A percentile compares a stretch with the other conserved stretches of the same genome.
Evolutionary conservation across 2,797 vertebrate species (phyloP).

Genomic region (Cygnus olor): DNA sequence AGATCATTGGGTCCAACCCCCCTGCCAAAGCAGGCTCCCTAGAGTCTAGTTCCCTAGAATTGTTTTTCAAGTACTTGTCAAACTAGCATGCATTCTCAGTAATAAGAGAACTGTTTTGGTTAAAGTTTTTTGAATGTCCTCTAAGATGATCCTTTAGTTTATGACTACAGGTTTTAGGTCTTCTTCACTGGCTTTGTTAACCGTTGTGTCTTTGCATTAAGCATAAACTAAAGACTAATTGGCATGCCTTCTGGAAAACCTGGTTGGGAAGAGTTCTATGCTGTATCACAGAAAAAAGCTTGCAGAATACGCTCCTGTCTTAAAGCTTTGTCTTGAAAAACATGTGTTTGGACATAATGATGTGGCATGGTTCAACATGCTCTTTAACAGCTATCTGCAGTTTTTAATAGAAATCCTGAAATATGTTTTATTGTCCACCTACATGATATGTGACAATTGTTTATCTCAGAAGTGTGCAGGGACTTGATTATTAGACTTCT

Average conservation of each 20-base stretch:
- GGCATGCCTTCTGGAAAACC: not conserved
- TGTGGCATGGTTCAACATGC: not conserved
- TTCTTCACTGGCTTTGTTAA: not conserved
- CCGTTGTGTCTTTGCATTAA: not conserved
- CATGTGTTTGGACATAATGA: not conserved
- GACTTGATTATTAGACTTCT: not conserved
- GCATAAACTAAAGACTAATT: not conserved
- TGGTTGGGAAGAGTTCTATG: not conserved
- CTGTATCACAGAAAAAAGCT: not conserved
- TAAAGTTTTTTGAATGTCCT: not conserved
- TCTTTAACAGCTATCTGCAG: not conserved
- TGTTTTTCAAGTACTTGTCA: not conserved
- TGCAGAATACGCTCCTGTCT: not conserved
- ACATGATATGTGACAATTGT: not conserved
- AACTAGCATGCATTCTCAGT: fast-evolving
- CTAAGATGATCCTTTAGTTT: not conserved
- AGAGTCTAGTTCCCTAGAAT: too few relatives aligned
- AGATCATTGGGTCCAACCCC: too few relatives aligned
- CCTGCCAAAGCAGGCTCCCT: too few relatives aligned
- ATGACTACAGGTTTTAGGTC: not conserved
- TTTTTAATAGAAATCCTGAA: not conserved
- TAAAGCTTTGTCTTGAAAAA: not conserved
- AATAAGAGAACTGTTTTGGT: not conserved
- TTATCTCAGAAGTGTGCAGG: not conserved
- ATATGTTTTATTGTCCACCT: not conserved